Conservation (phyloP, 2,797 vertebrate species). For the Acropternis orthonyx region DNA sequence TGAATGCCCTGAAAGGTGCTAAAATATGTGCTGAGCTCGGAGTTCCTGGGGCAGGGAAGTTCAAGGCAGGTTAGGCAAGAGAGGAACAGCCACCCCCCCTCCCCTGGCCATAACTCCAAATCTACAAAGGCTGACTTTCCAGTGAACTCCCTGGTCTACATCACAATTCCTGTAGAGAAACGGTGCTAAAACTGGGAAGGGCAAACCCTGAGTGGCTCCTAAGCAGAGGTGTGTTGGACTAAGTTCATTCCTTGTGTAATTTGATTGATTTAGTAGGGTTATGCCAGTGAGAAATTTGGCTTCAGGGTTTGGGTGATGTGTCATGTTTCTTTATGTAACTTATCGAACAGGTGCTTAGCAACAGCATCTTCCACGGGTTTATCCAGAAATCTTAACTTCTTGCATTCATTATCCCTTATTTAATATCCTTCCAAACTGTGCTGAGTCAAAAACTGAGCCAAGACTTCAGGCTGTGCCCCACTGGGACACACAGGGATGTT, state of each 20-base stretch:
- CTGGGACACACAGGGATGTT: not conserved
- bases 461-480: not conserved
- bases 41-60: conserved; percentile 17
- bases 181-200: conserved; percentile 35
- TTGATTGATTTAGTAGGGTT: conserved; percentile 32
- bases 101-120: not conserved
- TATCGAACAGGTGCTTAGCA: conserved; percentile 46
- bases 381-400: not conserved
- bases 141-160: conserved; percentile 23
- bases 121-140: conserved; percentile 47
- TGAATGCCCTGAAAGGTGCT: not conserved
- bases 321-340: conserved; percentile 20
- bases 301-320: not conserved
- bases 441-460: not conserved
- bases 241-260: not conserved
- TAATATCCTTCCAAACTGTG: not conserved
- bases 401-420: not conserved
- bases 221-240: conserved; percentile 15
- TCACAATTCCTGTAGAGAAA: not conserved
- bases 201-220: conserved; percentile 34
- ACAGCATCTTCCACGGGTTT: conserved; percentile 27
- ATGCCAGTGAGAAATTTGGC: not conserved
- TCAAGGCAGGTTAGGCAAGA: not conserved
- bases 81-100: not conserved
- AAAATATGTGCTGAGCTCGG: not conserved